Evolutionary conservation across 2,113 vertebrate species (phyloP).

Genomic region (Phasianus colchicus): DNA sequence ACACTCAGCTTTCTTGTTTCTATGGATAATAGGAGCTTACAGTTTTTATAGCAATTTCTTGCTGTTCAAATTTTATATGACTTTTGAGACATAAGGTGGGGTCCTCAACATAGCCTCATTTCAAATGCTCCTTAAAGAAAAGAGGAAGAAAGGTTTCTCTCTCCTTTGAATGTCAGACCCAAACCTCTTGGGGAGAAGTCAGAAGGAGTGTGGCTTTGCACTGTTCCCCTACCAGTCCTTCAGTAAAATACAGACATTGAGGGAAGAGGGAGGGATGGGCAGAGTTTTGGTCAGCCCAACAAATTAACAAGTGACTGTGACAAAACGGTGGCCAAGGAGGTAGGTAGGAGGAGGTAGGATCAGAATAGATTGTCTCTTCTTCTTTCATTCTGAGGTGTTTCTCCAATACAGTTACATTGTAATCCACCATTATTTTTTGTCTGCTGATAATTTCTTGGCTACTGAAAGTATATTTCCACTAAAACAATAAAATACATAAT

Average conservation of each 20-base stretch:
- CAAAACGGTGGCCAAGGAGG: neutral
- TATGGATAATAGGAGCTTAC: neutral
- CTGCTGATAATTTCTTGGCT: neutral
- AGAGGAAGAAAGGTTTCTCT: neutral
- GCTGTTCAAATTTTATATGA: neutral
- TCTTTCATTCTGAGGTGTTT: neutral
- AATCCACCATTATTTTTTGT: neutral
- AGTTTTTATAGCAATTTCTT: neutral
- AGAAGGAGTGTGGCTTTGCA: neutral
- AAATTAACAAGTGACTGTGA: neutral
- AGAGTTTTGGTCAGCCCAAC: rapidly evolving
- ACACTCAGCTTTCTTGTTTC: neutral
- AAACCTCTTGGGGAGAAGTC: neutral
- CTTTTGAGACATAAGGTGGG: neutral
- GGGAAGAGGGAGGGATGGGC: neutral
- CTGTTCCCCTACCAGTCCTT: neutral
- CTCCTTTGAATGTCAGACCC: neutral
- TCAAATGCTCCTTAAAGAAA: neutral
- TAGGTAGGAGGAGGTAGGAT: neutral
- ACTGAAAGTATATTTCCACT: neutral
- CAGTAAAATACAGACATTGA: neutral
- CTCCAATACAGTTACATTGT: neutral
- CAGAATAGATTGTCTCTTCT: rapidly evolving
- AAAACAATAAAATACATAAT: neutral
- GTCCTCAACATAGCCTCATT: neutral